phyloP scores from a whole-genome alignment of 2,888 invertebrate species.

The Hemicrepidius hirtus region DNA sequence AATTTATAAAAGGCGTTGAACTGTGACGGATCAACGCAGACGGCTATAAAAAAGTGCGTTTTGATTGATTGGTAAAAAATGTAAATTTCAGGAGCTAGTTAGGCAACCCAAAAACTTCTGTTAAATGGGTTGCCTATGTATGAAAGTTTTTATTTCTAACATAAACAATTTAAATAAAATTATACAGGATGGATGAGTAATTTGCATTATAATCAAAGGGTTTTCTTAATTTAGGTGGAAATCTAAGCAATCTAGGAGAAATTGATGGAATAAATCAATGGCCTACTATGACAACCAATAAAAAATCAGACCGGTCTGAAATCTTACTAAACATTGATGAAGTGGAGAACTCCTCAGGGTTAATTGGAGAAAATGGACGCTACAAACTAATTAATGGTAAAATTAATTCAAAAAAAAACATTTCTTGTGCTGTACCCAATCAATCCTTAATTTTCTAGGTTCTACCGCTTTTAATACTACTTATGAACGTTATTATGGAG shows the following conservation, averaged over 20 bases:
- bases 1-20: too few species aligned
- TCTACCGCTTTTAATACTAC: slow-evolving; percentile 55
- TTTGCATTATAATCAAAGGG: too few species aligned
- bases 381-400: slow-evolving; percentile 67
- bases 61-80: too few species aligned
- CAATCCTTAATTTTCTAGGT: slow-evolving; percentile 29
- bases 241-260: slow-evolving; percentile 60
- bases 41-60: too few species aligned
- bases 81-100: too few species aligned
- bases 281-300: slow-evolving; percentile 61
- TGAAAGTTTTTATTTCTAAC: too few species aligned
- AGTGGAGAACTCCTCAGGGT: slow-evolving; percentile 67
- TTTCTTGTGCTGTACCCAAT: too few species aligned
- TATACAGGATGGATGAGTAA: too few species aligned
- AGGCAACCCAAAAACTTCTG: too few species aligned
- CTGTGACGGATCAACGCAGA: neutral
- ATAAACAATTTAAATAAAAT: too few species aligned
- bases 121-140: too few species aligned
- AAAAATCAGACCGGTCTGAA: slow-evolving; percentile 50
- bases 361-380: slow-evolving; percentile 60
- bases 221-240: slow-evolving; percentile 67
- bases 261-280: slow-evolving; percentile 70
- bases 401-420: too few species aligned
- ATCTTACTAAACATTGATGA: slow-evolving; percentile 68
- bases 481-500: slow-evolving; percentile 62